These are phyloP conservation scores for Neogobius melanostomus DNA, from an alignment of 2,113 vertebrate species.

Conservation along the genomic window DNA sequence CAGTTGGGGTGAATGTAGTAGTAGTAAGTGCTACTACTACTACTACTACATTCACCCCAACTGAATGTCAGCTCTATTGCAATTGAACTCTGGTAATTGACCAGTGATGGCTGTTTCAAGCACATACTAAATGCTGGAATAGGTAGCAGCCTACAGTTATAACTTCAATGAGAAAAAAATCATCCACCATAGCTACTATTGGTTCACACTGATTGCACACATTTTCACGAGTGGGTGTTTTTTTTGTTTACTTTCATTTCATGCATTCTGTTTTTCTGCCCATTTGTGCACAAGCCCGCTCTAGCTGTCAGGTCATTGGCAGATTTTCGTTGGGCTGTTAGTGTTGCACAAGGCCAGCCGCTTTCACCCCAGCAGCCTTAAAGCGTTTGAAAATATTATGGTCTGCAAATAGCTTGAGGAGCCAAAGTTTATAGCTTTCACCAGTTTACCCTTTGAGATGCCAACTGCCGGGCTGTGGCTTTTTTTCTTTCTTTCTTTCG, in stretches of 20 bases:
- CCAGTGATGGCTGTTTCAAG: not conserved
- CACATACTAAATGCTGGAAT: not conserved
- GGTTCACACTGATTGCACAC: conserved; percentile 2
- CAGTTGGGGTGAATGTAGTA: too few relatives aligned
- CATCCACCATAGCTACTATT: not conserved
- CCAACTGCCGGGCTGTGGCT: conserved; percentile 25
- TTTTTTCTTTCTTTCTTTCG: not conserved
- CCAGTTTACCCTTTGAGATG: conserved; percentile 31
- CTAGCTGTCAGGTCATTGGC: conserved; percentile 11
- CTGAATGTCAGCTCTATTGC: too few relatives aligned
- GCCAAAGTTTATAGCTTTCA: conserved; percentile 30
- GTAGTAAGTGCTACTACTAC: too few relatives aligned
- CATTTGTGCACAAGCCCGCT: conserved; percentile 18
- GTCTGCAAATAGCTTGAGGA: conserved; percentile 23
- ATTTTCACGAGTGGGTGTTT: conserved; percentile 12
- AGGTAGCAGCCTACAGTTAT: not conserved
- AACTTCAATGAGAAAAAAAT: not conserved
- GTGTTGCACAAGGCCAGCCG: conserved; percentile 19
- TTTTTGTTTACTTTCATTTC: not conserved
- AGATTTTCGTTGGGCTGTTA: conserved; percentile 21
- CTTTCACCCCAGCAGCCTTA: conserved; percentile 4
- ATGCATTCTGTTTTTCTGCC: conserved; percentile 8
- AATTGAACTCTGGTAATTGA: too few relatives aligned
- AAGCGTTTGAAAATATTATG: conserved; percentile 47
- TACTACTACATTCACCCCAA: too few relatives aligned